Base-by-base conservation (phyloP, 2,797 vertebrate genomes). In the Falco concolor region DNA sequence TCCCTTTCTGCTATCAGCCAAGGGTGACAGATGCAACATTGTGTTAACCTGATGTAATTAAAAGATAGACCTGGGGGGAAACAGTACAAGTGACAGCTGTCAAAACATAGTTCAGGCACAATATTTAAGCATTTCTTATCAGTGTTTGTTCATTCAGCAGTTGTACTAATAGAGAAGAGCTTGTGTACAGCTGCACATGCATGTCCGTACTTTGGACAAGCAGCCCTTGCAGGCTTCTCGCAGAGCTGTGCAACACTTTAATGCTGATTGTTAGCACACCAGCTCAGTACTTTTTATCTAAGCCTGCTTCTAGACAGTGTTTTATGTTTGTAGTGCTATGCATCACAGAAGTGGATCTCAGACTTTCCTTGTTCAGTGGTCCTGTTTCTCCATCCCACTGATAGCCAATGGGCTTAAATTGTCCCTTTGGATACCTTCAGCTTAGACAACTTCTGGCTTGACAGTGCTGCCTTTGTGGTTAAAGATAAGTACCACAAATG, bases 31-130 rank as follows among this genome's bases (percentile, higher is more conserved):
- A 85, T 93, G 88, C 95, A 90, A 95, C 84, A 87, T 22, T 68
- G 61, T 89, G 88, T 87, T 87, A 94, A 93, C 72, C 57, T 87
- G 88, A 95, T 96, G 45, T 81, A 96, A 96, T 96, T 94, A 97
- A 93, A 95, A 96, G 94, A 95, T 54, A 95, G 93, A 73, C 75
- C 44, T 65, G 52, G 47, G 6, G 4, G 68, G 36, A 90, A 60
- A 74, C 75, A 85, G 65, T 45, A 72, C 75, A 92, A 94, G 78
- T 0, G 0, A 76, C 96, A 96, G 88, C 96, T 97, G 96, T 95
- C 96, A 96, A 96, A 97, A 96, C 90, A 92, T 7, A 73, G 74
- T 52, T 70, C 74, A 68, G 78, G 57, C 47, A 54, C 81, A 93
- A 78, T 81, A 89, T 94, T 95, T 89, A 93, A 89, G 78, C 0